phyloP scores from a whole-genome alignment of 2,888 invertebrate genomes.

The Venustoraphidia nigricollis region DNA sequence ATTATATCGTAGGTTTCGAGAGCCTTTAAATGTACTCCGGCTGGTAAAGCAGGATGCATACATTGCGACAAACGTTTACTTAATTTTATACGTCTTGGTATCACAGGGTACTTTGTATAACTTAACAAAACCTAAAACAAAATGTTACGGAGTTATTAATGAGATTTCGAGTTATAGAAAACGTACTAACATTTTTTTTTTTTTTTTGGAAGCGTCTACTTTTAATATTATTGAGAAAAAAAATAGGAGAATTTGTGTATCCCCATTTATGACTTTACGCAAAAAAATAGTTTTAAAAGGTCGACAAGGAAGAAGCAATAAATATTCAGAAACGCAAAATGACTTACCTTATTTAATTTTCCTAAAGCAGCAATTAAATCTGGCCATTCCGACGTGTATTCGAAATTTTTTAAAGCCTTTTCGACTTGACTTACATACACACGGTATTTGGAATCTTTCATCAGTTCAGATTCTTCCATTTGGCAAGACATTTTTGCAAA shows the following conservation, averaged over 20 bases:
- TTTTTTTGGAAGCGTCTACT: neutral
- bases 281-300: too few species aligned
- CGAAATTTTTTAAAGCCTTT: conserved; percentile 78
- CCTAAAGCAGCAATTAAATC: conserved; percentile 81
- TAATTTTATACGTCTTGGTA: conserved; percentile 74
- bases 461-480: conserved; percentile 63
- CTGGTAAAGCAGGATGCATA: conserved; percentile 81
- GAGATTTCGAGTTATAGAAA: neutral
- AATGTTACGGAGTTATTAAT: conserved; percentile 8
- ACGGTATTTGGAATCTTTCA: conserved; percentile 69
- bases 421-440: conserved; percentile 69
- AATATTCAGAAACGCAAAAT: neutral
- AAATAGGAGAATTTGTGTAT: neutral
- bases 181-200: too few species aligned
- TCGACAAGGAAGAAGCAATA: too few species aligned
- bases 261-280: too few species aligned
- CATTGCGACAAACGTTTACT: conserved; percentile 86
- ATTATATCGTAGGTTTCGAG: conserved; percentile 83
- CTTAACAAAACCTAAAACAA: conserved; percentile 53
- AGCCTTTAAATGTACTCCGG: conserved; percentile 82
- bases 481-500: too few species aligned
- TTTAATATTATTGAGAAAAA: neutral
- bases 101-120: conserved; percentile 68
- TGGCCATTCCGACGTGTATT: conserved; percentile 90
- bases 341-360: conserved; percentile 72